Evolutionary conservation across 2,797 vertebrate genomes (phyloP).

Genomic region (Agapornis canus): DNA sequence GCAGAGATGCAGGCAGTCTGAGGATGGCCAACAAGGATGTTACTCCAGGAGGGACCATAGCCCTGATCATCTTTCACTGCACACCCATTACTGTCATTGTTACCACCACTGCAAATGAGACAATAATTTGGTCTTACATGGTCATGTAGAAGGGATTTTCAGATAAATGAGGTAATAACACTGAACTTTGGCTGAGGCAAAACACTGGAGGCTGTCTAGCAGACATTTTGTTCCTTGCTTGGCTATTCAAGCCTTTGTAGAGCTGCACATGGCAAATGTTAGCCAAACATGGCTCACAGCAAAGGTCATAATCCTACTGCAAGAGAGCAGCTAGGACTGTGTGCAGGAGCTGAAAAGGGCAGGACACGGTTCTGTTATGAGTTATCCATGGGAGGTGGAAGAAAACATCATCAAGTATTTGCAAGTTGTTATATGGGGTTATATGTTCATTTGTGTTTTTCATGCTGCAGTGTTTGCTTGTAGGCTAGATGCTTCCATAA

Average conservation of each 20-base stretch:
- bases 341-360: background rate
- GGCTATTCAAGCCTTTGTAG: fast-evolving
- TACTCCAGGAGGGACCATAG: background rate
- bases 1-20: background rate
- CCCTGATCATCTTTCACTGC: background rate
- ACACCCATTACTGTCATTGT: background rate
- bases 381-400: background rate
- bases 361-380: background rate
- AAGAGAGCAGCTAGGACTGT: background rate
- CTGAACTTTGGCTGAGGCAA: background rate
- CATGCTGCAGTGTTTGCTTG: background rate
- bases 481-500: background rate
- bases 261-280: fast-evolving
- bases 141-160: background rate
- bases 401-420: background rate
- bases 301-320: background rate
- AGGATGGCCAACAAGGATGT: background rate
- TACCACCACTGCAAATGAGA: background rate
- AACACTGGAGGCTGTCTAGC: background rate
- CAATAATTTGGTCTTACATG: background rate
- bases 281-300: background rate
- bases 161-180: background rate
- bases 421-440: background rate
- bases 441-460: background rate
- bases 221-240: background rate